Conservation (phyloP, 64 coral and sea anemone genomes). For the Pocillopora verrucosa region DNA sequence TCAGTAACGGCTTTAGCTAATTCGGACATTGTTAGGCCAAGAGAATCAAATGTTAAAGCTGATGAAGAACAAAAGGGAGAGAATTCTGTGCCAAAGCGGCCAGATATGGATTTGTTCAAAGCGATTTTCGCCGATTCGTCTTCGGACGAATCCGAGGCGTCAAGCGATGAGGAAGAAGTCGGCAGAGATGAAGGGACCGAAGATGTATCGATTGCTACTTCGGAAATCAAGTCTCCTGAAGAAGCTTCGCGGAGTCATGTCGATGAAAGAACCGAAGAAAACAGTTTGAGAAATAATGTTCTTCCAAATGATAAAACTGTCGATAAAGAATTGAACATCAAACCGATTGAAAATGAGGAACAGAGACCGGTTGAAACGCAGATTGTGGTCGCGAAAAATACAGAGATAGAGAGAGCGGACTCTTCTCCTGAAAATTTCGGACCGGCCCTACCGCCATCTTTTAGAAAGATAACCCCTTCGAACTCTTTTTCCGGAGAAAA, state of each 20-base stretch:
- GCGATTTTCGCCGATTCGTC: constrained; percentile 95
- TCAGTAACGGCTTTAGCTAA: too few species aligned
- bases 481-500: background rate
- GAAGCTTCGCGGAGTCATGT: background rate
- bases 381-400: background rate
- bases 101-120: constrained; percentile 96
- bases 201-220: background rate
- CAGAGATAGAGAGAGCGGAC: background rate
- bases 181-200: background rate
- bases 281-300: too few species aligned
- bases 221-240: background rate
- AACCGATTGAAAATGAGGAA: background rate
- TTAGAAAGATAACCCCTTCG: background rate
- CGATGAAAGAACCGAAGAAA: background rate
- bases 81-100: constrained; percentile 45
- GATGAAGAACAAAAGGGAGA: background rate
- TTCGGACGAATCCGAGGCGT: constrained; percentile 62
- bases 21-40: background rate
- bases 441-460: constrained; percentile 29
- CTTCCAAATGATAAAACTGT: background rate
- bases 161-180: constrained; percentile 58
- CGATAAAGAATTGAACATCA: background rate
- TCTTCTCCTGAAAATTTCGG: constrained; percentile 26
- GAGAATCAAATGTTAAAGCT: background rate
- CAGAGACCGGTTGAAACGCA: background rate